Evolutionary conservation across 2,797 vertebrate species (phyloP), one percentile per base, ranked within the genome.

Genomic region (Sitta carolinensis): DNA sequence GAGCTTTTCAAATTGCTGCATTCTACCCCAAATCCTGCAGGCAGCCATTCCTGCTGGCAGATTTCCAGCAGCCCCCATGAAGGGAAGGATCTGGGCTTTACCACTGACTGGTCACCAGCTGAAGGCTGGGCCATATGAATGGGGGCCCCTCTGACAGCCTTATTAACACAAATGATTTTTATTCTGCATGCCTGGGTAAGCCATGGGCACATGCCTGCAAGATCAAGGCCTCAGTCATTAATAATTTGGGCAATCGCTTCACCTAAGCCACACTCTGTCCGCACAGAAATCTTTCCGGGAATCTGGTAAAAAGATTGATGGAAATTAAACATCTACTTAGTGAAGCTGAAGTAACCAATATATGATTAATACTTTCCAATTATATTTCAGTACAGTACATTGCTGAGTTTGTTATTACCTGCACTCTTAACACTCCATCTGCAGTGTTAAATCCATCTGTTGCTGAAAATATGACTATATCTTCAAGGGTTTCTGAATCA

Each of bases 401-500:
- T 96, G 95, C 95, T 96, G 96, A 97, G 95, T 96, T 96, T 96
- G 94, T 95, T 97, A 96, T 97, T 97, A 98, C 99, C 98, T 99
- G 98, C 75, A 99, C 86, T 48, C 85, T 97, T 93, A 99, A 97
- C 36, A 96, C 82, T 61, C 98, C 98, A 55, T 98, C 97, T 74
- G 97, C 98, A 34, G 97, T 97, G 98, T 99, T 99, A 96, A 98
- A 96, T 91, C 98, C 98, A 96, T 99, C 98, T 50, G 98, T 98
- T 96, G 98, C 98, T 77, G 93, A 98, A 97, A 99, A 98, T 75
- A 96, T 94, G 47, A 98, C 85, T 64, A 96, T 96, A 78, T 99
- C 98, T 97, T 98, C 97, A 9, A 97, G 96, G 67, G 98, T 99
- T 97, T 99, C 99, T 12, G 99, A 98, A 97, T 98, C 98, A 59